Base-by-base conservation (phyloP, 2,888 invertebrate genomes). In the Drosophila parthenogenetica region DNA sequence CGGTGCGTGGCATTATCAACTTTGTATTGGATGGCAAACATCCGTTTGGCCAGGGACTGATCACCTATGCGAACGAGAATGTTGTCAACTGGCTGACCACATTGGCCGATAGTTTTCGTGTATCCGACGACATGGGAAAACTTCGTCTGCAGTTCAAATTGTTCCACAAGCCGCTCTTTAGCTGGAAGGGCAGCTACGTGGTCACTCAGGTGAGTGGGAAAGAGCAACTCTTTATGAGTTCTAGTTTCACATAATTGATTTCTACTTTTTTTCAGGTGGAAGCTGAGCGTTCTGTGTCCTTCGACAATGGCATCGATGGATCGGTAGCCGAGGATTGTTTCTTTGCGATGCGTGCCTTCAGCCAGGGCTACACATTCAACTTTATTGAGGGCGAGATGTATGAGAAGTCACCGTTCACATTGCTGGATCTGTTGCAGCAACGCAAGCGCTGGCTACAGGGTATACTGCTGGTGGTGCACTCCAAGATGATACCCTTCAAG, bases 301-400 rank as follows among this genome's bases (percentile, higher is more conserved):
- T 98, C 93, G 98, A 99, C 93, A 98, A 99, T 92, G 99, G 99
- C 14, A 93, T 97, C 72, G 98, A 98, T 92, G 98, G 99, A 17
- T 98, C 98, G 0, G 97, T 99, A n/a, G 98, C 99, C 17, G 99
- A 99, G 92, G 99, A 99, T 92, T 98, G 98, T 90, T 99, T 95
- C 92, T 99, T 99, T 93, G 98, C 98, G 17, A 98, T 99, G 98
- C 95, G 97, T 76, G 98, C 98, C 3, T 97, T 96, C 92, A 94
- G 95, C 72, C 95, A 97, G 91, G 98, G 98, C 25, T 98, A 96
- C 91, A 94, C 96, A 17, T 99, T 99, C 92, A 97, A 98, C 91
- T 99, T 98, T 93, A 95, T 99, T 77, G 98, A 99, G 92, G 98
- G 99, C 51, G 99, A 99, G 93, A 98, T 99, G 98, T 98, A 98